Evolutionary conservation across 2,888 invertebrate genomes (phyloP), one percentile per base, ranked within the genome.

Genomic region (Neoscelio sp.): DNA sequence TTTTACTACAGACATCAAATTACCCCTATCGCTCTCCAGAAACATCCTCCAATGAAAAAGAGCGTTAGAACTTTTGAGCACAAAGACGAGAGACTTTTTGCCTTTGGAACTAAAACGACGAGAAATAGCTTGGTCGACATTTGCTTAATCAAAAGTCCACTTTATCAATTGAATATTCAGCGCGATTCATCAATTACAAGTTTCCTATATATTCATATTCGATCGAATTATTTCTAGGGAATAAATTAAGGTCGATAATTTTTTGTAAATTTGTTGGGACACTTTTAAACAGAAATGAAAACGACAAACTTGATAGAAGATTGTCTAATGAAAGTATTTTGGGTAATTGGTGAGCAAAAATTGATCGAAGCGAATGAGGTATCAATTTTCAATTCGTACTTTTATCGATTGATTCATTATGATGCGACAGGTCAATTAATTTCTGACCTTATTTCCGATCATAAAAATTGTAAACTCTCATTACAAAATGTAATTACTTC

Each of bases 81-180:
- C 7, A 18, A 30, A n/a, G 17, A 30, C 17, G 2, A 17, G 2
- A 54, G n/a, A 35, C 33, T 54, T 54, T 20, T n/a, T n/a, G n/a
- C n/a, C n/a, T 17, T 1, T 54, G 5, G 8, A 54, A 54, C 38
- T 20, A 12, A 35, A 23, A 35, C 20, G 23, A 6, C 38, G 18
- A 15, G 20, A 33, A 35, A 12, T 52, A 20, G 35, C 35, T n/a
- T n/a, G n/a, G n/a, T 12, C 35, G 15, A 40, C 40, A 26, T 56
- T 23, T 26, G 38, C 15, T 38, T 56, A 38, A 56, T 56, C 56
- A 56, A 38, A 8, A 15, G 38, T 40, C 56, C 23, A 38, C 38
- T 40, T 56, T 38, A 38, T 56, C 56, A 40, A 56, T 56, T 26
- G 40, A 56, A 40, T 38, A 56, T 56, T 38, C 56, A 13, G 18